Evolutionary conservation across 2,888 invertebrate species (phyloP).

Genomic region (Agonopterix alstromeriana): DNA sequence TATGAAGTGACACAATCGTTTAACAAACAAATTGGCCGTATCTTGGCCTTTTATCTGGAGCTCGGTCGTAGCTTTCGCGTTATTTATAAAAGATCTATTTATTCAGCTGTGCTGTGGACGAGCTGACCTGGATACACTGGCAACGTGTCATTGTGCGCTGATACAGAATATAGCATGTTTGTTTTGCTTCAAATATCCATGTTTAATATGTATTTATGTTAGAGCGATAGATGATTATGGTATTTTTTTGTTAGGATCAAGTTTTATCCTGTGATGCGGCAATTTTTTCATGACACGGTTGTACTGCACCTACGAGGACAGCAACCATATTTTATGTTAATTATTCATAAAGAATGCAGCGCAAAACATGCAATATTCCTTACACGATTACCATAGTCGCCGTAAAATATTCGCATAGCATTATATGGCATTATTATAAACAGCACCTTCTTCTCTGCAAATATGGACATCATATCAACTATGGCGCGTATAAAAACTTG

Average conservation of each 20-base stretch:
- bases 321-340: too few species aligned
- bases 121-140: slow-evolving; percentile 61
- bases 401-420: too few species aligned
- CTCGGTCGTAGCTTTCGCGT: slow-evolving; percentile 35
- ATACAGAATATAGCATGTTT: slow-evolving; percentile 6
- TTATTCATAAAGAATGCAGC: too few species aligned
- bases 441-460: background rate
- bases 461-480: slow-evolving; percentile 1
- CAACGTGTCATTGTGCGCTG: slow-evolving; percentile 38
- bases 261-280: background rate
- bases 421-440: too few species aligned
- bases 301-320: too few species aligned
- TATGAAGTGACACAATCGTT: slow-evolving; percentile 12
- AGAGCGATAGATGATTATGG: background rate
- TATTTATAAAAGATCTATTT: slow-evolving; percentile 72
- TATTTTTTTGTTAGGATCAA: background rate
- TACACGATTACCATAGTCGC: too few species aligned
- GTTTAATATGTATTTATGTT: background rate
- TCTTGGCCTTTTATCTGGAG: slow-evolving; percentile 25
- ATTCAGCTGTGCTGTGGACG: slow-evolving; percentile 60
- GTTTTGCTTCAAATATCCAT: background rate
- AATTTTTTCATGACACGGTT: too few species aligned
- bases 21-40: slow-evolving; percentile 44
- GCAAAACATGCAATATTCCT: too few species aligned
- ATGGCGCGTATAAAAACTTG: slow-evolving; percentile 16